A percentile compares a stretch with the other conserved stretches of the same genome.
Conservation (phyloP, 2,797 vertebrate genomes). For the Cheirogaleus major region DNA sequence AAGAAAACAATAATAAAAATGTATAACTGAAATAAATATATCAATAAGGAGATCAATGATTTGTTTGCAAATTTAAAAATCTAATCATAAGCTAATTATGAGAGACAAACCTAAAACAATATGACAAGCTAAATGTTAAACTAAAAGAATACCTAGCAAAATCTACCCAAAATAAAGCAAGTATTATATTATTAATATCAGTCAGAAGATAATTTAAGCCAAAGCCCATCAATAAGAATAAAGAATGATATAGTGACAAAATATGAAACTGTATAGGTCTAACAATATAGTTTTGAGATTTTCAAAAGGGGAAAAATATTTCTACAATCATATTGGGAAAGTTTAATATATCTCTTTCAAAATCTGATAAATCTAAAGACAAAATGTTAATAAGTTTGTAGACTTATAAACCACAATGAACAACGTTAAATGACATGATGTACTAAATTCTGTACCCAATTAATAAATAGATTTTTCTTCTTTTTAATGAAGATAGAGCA, state of each 20-base stretch:
- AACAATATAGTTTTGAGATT: neutral
- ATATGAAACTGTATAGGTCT: neutral
- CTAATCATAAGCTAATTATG: neutral
- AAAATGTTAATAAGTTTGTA: neutral
- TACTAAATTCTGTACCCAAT: neutral
- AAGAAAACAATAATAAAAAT: neutral
- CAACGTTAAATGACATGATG: neutral
- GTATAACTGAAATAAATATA: neutral
- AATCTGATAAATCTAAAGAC: neutral
- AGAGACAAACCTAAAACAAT: neutral
- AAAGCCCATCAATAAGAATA: neutral
- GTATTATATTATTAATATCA: neutral
- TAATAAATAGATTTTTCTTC: neutral
- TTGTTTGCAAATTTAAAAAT: neutral
- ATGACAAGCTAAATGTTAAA: neutral
- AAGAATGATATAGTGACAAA: neutral
- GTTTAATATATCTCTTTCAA: neutral
- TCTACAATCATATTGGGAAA: neutral
- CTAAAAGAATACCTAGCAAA: neutral
- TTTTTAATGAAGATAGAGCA: neutral
- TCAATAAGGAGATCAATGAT: neutral
- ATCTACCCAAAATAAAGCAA: neutral
- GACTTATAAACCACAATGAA: neutral
- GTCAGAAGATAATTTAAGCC: neutral
- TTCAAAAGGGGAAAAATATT: neutral